Evolutionary conservation across 2,113 vertebrate genomes (phyloP).

Genomic region (Eulacestoma nigropectus): DNA sequence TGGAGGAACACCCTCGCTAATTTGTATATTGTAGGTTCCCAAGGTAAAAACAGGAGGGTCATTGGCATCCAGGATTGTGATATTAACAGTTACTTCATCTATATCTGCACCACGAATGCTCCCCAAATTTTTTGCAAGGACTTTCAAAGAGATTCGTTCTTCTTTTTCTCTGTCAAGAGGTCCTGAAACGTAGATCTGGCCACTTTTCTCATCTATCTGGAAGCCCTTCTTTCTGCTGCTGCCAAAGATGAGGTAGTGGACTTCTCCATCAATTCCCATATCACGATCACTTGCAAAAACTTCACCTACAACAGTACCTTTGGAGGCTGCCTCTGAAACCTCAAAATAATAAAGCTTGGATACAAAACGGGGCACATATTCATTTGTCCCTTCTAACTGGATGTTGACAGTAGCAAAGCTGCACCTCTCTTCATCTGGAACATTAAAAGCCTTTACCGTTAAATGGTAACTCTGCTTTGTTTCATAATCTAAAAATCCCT

Average conservation of each 20-base stretch:
- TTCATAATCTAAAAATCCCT: slow-evolving; percentile 97
- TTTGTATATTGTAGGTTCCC: slow-evolving; percentile 81
- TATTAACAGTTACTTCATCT: slow-evolving; percentile 93
- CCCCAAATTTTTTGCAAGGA: slow-evolving; percentile 92
- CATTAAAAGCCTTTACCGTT: slow-evolving; percentile 92
- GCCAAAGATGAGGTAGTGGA: slow-evolving; percentile 94
- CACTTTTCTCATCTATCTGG: slow-evolving; percentile 83
- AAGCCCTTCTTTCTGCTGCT: slow-evolving; percentile 91
- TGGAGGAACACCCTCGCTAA: slow-evolving; percentile 88
- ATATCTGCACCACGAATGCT: slow-evolving; percentile 91
- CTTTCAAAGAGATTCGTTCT: slow-evolving; percentile 87
- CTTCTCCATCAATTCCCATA: slow-evolving; percentile 88
- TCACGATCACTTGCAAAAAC: slow-evolving; percentile 98
- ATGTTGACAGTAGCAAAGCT: slow-evolving; percentile 91
- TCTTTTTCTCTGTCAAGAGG: slow-evolving; percentile 92
- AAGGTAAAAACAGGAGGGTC: slow-evolving; percentile 91
- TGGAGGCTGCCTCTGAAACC: slow-evolving; percentile 89
- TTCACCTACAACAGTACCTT: slow-evolving; percentile 88
- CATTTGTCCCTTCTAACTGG: slow-evolving; percentile 91
- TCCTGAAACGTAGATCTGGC: slow-evolving; percentile 91
- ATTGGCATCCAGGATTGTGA: slow-evolving; percentile 93
- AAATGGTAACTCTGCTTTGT: slow-evolving; percentile 93
- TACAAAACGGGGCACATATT: slow-evolving; percentile 97
- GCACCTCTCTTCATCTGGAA: slow-evolving; percentile 92
- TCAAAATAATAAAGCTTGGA: slow-evolving; percentile 97